These are phyloP conservation scores for Lepus oiostolus DNA, from an alignment of 2,797 vertebrate species.

Conservation along the genomic window DNA sequence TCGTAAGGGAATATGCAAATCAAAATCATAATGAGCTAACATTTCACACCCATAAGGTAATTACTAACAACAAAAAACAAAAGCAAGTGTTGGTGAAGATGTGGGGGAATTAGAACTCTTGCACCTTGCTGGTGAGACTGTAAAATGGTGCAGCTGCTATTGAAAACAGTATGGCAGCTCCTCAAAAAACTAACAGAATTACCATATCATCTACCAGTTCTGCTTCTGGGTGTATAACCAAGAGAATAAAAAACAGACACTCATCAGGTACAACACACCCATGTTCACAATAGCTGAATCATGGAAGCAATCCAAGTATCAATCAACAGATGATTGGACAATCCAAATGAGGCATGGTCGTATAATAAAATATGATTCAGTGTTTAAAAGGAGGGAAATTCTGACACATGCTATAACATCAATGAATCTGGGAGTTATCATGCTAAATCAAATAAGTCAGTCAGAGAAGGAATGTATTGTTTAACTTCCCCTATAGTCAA, in stretches of 20 bases:
- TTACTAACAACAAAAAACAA: slow-evolving; percentile 12
- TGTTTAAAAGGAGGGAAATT: background rate
- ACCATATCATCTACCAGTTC: background rate
- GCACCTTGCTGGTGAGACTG: background rate
- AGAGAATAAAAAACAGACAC: background rate
- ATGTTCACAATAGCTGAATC: slow-evolving; percentile 18
- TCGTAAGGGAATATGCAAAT: slow-evolving; percentile 1
- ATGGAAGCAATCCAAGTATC: background rate
- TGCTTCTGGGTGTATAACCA: background rate
- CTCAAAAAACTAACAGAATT: slow-evolving; percentile 5
- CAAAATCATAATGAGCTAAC: background rate
- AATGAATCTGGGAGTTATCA: background rate
- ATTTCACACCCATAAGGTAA: background rate
- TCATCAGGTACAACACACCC: background rate
- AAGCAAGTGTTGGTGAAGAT: background rate
- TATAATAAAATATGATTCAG: background rate
- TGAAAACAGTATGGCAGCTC: background rate
- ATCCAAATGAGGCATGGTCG: background rate
- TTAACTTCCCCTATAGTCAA: background rate
- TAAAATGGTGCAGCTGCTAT: background rate
- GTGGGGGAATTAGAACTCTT: background rate
- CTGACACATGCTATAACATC: background rate
- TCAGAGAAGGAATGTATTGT: background rate
- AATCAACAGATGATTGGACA: background rate
- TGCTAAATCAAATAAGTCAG: background rate